Percentiles rank a stretch among this genome's conserved stretches.
Evolutionary conservation across 2,888 invertebrate species (phyloP).

Genomic region (Diadegma fenestrale): DNA sequence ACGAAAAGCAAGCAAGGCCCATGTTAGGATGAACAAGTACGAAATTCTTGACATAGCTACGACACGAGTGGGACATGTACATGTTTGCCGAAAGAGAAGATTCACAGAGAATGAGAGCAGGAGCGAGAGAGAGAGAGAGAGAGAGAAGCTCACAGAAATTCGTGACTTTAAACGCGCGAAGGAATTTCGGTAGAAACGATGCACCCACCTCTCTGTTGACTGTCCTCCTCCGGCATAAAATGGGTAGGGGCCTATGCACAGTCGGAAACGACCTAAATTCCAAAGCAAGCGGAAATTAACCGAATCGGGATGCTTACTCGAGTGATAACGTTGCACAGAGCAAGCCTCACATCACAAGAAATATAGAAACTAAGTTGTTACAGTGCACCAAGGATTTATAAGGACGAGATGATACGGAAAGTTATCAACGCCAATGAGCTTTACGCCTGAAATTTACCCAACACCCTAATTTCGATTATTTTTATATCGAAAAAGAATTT

Average conservation of each 20-base stretch:
- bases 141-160: constrained; percentile 64
- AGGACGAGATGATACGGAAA: constrained; percentile 54
- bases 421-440: constrained; percentile 64
- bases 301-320: constrained; percentile 57
- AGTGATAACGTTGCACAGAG: constrained; percentile 42
- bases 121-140: constrained; percentile 3
- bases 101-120: constrained; percentile 3
- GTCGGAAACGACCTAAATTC: constrained; percentile 70
- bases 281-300: constrained; percentile 72
- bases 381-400: constrained; percentile 19
- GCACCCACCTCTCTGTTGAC: constrained; percentile 30
- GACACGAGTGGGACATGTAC: constrained; percentile 43
- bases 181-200: constrained; percentile 66
- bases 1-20: constrained; percentile 39
- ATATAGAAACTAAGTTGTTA: constrained; percentile 55
- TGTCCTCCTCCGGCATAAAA: constrained; percentile 22
- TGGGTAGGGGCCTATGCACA: constrained; percentile 56
- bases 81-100: constrained; percentile 38
- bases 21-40: constrained; percentile 54
- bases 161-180: constrained; percentile 67
- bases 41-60: constrained; percentile 60
- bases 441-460: neutral
- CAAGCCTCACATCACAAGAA: constrained; percentile 47
- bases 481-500: neutral
- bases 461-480: neutral